Evolutionary conservation across 2,888 invertebrate genomes (phyloP).

Genomic region (Cyclophora albipunctata): DNA sequence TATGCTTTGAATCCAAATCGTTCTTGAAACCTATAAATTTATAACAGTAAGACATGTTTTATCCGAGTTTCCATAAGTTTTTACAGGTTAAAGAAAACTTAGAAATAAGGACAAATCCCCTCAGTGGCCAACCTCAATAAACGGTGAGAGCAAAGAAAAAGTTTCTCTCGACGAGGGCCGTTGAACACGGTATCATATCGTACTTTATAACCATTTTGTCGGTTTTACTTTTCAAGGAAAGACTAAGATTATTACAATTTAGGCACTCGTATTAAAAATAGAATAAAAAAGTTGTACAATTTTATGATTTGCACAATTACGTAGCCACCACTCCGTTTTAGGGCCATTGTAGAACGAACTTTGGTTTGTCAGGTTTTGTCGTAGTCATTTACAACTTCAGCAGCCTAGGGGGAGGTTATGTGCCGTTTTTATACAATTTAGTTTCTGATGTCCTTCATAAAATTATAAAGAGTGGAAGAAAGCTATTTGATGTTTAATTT

Average conservation of each 20-base stretch:
- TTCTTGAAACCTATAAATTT: background rate
- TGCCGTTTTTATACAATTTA: too few relatives aligned
- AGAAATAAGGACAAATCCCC: conserved; percentile 20
- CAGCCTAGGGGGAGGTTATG: too few relatives aligned
- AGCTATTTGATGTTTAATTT: too few relatives aligned
- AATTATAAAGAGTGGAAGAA: too few relatives aligned
- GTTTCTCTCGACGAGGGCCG: conserved; percentile 12
- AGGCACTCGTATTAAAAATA: too few relatives aligned
- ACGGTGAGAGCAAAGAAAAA: conserved; percentile 12
- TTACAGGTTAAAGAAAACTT: conserved; percentile 10
- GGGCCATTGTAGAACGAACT: too few relatives aligned
- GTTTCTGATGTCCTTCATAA: too few relatives aligned
- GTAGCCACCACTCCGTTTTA: background rate
- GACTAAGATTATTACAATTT: too few relatives aligned
- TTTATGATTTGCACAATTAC: background rate
- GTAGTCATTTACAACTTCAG: too few relatives aligned
- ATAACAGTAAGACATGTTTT: conserved; percentile 8
- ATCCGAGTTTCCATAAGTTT: conserved; percentile 16
- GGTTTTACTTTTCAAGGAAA: background rate
- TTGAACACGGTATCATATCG: conserved; percentile 12
- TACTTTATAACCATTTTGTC: conserved; percentile 7
- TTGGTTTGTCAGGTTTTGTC: too few relatives aligned
- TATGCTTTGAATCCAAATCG: too few relatives aligned
- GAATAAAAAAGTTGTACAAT: background rate
- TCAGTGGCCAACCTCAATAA: conserved; percentile 15